A percentile compares a stretch with the other conserved stretches of the same genome.
Conservation (phyloP, 37 sponge, comb jelly and placozoan genomes). For the Trichoplax adhaerens region DNA sequence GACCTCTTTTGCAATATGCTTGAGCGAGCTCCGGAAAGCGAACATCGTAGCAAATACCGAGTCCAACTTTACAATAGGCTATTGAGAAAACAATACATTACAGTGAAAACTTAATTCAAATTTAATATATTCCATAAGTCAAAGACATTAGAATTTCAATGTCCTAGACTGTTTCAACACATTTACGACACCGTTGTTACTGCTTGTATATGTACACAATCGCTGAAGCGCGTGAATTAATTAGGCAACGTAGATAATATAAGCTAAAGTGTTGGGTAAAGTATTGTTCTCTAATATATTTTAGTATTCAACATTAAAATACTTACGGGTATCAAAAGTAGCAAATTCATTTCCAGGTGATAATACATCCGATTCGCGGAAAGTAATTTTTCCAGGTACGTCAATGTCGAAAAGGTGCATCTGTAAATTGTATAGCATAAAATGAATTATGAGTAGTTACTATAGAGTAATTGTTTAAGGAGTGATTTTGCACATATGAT, state of each 20-base stretch:
- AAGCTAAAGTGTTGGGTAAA: background rate
- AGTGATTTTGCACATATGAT: no score
- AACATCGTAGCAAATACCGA: conserved; percentile 92
- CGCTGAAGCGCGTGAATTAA: conserved; percentile 13
- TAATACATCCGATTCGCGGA: conserved; percentile 69
- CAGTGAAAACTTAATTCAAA: no score
- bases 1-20: conserved; percentile 45
- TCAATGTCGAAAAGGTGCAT: conserved; percentile 96
- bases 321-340: conserved; percentile 25
- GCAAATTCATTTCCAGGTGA: conserved; percentile 42
- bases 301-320: background rate
- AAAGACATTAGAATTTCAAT: no score
- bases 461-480: no score
- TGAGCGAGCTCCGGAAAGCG: conserved; percentile 80
- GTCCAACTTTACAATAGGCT: conserved; percentile 79
- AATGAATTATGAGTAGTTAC: background rate
- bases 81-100: background rate
- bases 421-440: conserved; percentile 13
- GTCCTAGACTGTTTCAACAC: background rate
- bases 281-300: no score
- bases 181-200: no score
- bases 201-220: conserved; percentile 10
- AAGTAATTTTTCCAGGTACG: conserved; percentile 79
- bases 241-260: background rate
- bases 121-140: no score